A percentile compares a stretch with the other conserved stretches of the same genome.
These are phyloP conservation scores for Arvicola amphibius DNA, from an alignment of 2,797 vertebrate species.

Conservation along the genomic window DNA sequence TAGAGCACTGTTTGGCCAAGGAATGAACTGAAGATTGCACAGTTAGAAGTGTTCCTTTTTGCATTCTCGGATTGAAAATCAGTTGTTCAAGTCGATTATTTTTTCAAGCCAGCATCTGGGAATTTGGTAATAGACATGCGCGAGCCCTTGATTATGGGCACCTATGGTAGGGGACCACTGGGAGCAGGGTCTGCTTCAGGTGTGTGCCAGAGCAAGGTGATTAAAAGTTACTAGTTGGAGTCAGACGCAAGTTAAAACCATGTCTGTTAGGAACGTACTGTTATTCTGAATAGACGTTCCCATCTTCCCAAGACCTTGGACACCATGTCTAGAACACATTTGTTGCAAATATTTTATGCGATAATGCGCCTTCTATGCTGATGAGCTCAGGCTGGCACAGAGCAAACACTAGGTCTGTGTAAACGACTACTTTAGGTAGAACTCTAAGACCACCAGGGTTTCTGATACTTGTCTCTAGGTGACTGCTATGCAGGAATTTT, in stretches of 20 bases:
- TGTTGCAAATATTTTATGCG: background rate
- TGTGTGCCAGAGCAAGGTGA: background rate
- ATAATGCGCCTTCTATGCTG: fast-evolving
- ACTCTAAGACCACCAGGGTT: background rate
- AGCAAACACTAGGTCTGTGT: background rate
- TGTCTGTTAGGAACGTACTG: background rate
- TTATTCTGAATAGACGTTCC: background rate
- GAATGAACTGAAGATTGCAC: background rate
- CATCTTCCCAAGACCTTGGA: background rate
- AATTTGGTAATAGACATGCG: background rate
- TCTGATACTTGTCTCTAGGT: background rate
- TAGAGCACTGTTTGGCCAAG: background rate
- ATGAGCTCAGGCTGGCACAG: background rate
- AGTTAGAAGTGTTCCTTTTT: background rate
- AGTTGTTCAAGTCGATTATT: background rate
- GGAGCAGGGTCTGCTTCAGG: background rate
- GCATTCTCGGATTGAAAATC: background rate
- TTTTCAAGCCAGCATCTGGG: background rate
- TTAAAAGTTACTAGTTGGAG: background rate
- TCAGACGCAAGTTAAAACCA: background rate
- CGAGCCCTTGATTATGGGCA: no score
- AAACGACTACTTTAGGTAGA: background rate
- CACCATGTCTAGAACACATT: background rate
- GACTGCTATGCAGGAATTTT: background rate
- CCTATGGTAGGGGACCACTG: no score